Conservation (phyloP, 64 coral and sea anemone genomes). For the Stichodactyla mertensii region DNA sequence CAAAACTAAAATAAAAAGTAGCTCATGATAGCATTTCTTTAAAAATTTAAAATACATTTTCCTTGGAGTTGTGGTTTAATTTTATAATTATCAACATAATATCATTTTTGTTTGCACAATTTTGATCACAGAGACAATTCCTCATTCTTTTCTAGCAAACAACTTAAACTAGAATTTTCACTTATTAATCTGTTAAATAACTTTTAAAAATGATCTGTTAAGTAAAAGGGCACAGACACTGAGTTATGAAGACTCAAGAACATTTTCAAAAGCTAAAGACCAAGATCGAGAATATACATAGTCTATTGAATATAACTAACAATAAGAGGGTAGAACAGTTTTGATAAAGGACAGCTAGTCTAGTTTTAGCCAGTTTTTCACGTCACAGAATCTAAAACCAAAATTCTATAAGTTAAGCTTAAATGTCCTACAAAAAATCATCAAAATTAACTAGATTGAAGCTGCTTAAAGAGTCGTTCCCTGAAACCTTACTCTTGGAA, state of each 20-base stretch:
- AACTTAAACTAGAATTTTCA: too few species aligned
- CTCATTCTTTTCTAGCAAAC: too few species aligned
- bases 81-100: too few species aligned
- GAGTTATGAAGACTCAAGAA: neutral
- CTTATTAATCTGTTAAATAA: too few species aligned
- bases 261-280: neutral
- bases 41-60: too few species aligned
- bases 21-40: too few species aligned
- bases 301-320: neutral
- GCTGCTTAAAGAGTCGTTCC: neutral
- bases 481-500: neutral
- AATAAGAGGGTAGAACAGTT: neutral
- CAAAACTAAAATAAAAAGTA: too few species aligned
- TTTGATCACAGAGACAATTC: too few species aligned
- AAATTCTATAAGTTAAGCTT: neutral
- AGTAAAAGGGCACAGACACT: too few species aligned
- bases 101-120: too few species aligned
- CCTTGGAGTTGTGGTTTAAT: too few species aligned
- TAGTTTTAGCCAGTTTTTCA: neutral
- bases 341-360: neutral
- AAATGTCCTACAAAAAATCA: neutral
- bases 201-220: too few species aligned
- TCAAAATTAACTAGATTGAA: neutral
- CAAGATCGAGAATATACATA: neutral
- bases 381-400: neutral